Evolutionary conservation across 2,797 vertebrate species (phyloP).

Genomic region (Etheostoma perlongum): DNA sequence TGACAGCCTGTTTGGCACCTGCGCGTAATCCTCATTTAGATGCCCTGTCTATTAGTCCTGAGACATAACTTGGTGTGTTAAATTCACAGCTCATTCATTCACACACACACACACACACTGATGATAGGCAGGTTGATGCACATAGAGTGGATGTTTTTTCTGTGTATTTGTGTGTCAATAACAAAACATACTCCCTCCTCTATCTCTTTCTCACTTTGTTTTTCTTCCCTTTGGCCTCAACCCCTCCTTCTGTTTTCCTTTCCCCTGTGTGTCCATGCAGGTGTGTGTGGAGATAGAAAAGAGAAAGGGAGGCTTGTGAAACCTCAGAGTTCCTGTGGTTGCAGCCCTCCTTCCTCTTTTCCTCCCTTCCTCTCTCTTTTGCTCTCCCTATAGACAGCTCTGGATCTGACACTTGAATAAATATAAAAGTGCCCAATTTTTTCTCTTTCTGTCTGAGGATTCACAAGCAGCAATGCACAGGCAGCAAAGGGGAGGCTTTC

Average conservation of each 20-base stretch:
- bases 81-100: conserved; percentile 16
- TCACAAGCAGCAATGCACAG: conserved; percentile 50
- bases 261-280: conserved; percentile 44
- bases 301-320: conserved; percentile 61
- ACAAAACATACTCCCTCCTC: conserved; percentile 40
- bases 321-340: conserved; percentile 72
- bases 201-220: conserved; percentile 25
- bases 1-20: conserved; percentile 52
- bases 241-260: conserved; percentile 32
- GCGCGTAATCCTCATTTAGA: conserved; percentile 53
- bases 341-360: conserved; percentile 64
- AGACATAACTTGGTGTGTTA: conserved; percentile 37
- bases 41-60: conserved; percentile 36
- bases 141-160: conserved; percentile 21
- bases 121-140: conserved; percentile 1
- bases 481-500: conserved; percentile 41
- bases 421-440: conserved; percentile 84
- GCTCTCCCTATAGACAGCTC: conserved; percentile 72
- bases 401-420: conserved; percentile 83
- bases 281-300: conserved; percentile 24
- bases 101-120: neutral
- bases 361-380: conserved; percentile 44
- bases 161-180: conserved; percentile 31
- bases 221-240: neutral
- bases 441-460: conserved; percentile 69